phyloP scores from a whole-genome alignment of 2,888 invertebrate species.

The Schizotus pectinicornis region DNA sequence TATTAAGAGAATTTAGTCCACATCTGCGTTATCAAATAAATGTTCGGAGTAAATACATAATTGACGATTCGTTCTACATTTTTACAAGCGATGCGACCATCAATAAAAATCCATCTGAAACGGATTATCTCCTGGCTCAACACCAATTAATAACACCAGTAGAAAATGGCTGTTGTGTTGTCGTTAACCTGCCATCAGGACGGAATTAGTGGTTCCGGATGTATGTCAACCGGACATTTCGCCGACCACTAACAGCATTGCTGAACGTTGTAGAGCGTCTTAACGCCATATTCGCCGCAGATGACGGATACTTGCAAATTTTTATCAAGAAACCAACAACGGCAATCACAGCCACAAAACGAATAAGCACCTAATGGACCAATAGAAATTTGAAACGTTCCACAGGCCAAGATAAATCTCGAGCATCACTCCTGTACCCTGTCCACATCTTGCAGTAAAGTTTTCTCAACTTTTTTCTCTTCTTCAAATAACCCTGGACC shows the following conservation, averaged over 20 bases:
- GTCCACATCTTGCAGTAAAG: too few species aligned
- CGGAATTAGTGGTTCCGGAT: constrained; percentile 29
- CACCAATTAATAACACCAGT: too few species aligned
- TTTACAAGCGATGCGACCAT: neutral
- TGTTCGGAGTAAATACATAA: neutral
- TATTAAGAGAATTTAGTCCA: constrained; percentile 12
- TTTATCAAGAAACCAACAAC: too few species aligned
- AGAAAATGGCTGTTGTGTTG: neutral
- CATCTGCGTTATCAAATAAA: constrained; percentile 19
- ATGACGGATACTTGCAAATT: too few species aligned
- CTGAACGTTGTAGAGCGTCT: constrained; percentile 14
- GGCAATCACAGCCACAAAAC: too few species aligned
- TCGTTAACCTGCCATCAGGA: neutral
- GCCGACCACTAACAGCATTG: constrained; percentile 23
- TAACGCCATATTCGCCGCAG: constrained; percentile 2
- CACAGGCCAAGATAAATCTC: too few species aligned
- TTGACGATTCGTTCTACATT: constrained; percentile 13
- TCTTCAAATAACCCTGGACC: too few species aligned
- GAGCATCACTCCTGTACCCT: too few species aligned
- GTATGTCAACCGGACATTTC: constrained; percentile 29
- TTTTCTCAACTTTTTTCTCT: too few species aligned
- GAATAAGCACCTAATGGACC: too few species aligned
- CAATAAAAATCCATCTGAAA: neutral
- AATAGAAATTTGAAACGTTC: too few species aligned
- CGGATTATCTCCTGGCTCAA: too few species aligned